Evolutionary conservation across 2,888 invertebrate genomes (phyloP).

Genomic region (Harpalus rubripes): DNA sequence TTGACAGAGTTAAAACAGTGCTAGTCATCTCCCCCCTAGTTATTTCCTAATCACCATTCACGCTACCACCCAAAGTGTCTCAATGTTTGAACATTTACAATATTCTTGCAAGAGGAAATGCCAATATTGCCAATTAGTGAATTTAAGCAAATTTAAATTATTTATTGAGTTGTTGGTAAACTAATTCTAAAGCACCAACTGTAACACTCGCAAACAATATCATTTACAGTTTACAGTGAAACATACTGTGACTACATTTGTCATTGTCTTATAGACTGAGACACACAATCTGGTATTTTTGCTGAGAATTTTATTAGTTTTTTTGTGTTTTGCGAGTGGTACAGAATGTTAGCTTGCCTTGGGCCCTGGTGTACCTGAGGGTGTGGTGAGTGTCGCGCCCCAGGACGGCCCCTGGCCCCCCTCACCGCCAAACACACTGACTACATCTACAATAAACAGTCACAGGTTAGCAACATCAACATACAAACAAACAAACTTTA

Average conservation of each 20-base stretch:
- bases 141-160: slow-evolving; percentile 42
- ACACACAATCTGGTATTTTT: neutral
- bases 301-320: slow-evolving; percentile 69
- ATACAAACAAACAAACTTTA: neutral
- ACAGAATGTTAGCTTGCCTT: slow-evolving; percentile 63
- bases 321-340: slow-evolving; percentile 40
- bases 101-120: slow-evolving; percentile 17
- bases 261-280: neutral
- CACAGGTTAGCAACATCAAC: slow-evolving; percentile 43
- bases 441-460: slow-evolving; percentile 86
- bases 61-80: no score
- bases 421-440: slow-evolving; percentile 93
- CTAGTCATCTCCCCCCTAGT: no score
- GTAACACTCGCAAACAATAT: slow-evolving; percentile 10
- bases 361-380: slow-evolving; percentile 72
- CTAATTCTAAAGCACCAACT: slow-evolving; percentile 27
- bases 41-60: no score
- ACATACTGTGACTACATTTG: neutral
- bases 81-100: neutral
- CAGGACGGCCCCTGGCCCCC: slow-evolving; percentile 78
- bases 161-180: slow-evolving; percentile 1
- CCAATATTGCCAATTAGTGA: slow-evolving; percentile 33
- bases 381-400: slow-evolving; percentile 61
- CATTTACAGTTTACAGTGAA: neutral
- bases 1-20: no score